Evolutionary conservation across 2,797 vertebrate genomes (phyloP).

Genomic region (Cossypha dichroa): DNA sequence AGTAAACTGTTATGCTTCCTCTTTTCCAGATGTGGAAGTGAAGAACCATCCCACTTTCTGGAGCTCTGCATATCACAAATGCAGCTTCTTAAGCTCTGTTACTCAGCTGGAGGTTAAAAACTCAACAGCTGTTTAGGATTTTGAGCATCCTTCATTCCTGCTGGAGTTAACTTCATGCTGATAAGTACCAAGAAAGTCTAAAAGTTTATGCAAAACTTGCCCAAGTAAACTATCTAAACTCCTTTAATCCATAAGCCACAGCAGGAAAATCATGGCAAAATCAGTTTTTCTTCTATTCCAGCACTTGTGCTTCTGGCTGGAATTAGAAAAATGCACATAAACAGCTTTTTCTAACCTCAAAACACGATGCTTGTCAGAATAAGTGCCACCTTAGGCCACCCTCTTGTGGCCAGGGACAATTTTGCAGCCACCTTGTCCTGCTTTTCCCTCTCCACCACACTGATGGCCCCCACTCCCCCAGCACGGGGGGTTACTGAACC

Average conservation of each 20-base stretch:
- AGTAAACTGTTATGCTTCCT: background rate
- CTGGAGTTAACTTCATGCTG: background rate
- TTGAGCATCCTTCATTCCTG: background rate
- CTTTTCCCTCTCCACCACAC: background rate
- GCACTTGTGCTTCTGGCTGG: background rate
- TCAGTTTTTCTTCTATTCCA: background rate
- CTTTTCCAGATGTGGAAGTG: background rate
- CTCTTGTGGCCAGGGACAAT: slow-evolving; percentile 51
- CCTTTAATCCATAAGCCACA: slow-evolving; percentile 3
- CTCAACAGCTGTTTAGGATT: background rate
- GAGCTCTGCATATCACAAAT: background rate
- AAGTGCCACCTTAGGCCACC: slow-evolving; percentile 31
- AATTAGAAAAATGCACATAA: background rate
- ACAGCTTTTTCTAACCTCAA: background rate
- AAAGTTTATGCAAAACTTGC: slow-evolving; percentile 14
- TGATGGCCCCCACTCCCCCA: fast-evolving
- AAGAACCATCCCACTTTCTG: background rate
- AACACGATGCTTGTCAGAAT: fast-evolving
- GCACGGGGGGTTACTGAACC: fast-evolving
- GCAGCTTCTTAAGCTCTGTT: background rate
- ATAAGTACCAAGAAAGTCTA: slow-evolving; percentile 17
- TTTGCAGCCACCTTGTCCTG: background rate
- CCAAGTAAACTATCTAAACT: background rate
- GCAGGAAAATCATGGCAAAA: background rate
- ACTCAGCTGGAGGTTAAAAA: slow-evolving; percentile 16